Evolutionary conservation across 1,140 invertebrate species (phyloP), one percentile per base, ranked within the genome.

Genomic region (Manduca sexta): DNA sequence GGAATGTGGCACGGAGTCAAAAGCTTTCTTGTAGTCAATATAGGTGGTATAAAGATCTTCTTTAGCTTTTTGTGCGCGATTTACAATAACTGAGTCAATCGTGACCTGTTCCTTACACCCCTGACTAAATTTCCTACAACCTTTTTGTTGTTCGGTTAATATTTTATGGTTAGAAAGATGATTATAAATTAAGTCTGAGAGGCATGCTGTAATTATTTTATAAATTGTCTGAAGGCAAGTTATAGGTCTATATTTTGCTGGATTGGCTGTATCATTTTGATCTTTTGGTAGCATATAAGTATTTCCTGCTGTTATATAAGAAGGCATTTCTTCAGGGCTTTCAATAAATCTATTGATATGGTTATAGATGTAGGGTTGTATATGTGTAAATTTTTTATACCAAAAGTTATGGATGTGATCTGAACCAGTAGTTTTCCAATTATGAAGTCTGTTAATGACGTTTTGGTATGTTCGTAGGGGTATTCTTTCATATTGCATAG

Each of bases 251-350:
- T 21, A 21, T 21, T 21, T 21, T 21, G 21, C 21, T 21, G 21
- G 21, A 66, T 56, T 43, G 7, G 41, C 34, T n/a, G 40, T 46
- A 33, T 57, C 40, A 21, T 21, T 21, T 15, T 14, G 18, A n/a
- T 54, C 49, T 58, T 69, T 69, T 4, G 62, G 53, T 15, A 48
- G 53, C 8, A 63, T 15, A 43, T 65, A 60, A 5, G 56, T 69
- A 16, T 8, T 52, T 12, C 50, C 60, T 7, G 49, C 33, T 4
- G 40, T 59, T 44, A 63, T 21, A 40, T 39, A 52, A 5, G 11
- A 7, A 12, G 49, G 54, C 14, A 56, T 38, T 30, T n/a, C 35
- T 7, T 45, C 15, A 7, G 42, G 46, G 7, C 37, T 21, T 7
- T 40, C 14, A 13, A 49, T 38, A 11, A 49, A 47, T 7, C 16